Conservation (phyloP, 2,113 vertebrate species). For the Salvelinus namaycush region DNA sequence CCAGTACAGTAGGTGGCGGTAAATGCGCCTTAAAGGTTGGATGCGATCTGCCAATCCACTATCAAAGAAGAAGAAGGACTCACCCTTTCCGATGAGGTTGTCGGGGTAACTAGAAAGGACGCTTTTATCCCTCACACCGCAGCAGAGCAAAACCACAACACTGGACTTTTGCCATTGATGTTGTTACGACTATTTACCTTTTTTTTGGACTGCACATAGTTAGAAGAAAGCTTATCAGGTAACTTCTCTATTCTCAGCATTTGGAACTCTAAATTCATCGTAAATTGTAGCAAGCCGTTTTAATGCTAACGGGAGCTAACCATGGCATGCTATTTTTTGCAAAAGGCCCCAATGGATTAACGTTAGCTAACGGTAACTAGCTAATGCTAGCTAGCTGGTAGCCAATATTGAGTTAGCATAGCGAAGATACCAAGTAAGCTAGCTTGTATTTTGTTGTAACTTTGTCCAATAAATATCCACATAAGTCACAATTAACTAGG, state of each 20-base stretch:
- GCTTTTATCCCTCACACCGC: slow-evolving; percentile 38
- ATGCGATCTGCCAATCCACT: too few species aligned
- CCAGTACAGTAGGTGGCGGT: too few species aligned
- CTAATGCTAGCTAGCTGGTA: too few species aligned
- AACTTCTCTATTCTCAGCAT: background rate
- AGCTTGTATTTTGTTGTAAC: too few species aligned
- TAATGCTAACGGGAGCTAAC: background rate
- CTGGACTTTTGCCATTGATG: background rate
- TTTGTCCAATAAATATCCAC: too few species aligned
- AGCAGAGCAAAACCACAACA: slow-evolving; percentile 14
- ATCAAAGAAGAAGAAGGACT: too few species aligned
- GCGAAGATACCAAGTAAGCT: too few species aligned
- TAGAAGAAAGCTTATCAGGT: slow-evolving; percentile 6
- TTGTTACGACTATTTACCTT: background rate
- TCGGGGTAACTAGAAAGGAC: slow-evolving; percentile 68
- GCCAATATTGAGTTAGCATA: too few species aligned
- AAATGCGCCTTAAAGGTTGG: too few species aligned
- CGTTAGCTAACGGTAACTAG: background rate
- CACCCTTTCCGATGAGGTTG: slow-evolving; percentile 28
- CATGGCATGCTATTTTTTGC: background rate
- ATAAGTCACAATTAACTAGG: too few species aligned
- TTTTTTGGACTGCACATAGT: background rate
- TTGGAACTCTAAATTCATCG: background rate
- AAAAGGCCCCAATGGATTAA: background rate
- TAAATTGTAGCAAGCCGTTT: background rate